These are phyloP conservation scores for Gulo gulo DNA, from an alignment of 2,113 vertebrate species.

Conservation along the genomic window DNA sequence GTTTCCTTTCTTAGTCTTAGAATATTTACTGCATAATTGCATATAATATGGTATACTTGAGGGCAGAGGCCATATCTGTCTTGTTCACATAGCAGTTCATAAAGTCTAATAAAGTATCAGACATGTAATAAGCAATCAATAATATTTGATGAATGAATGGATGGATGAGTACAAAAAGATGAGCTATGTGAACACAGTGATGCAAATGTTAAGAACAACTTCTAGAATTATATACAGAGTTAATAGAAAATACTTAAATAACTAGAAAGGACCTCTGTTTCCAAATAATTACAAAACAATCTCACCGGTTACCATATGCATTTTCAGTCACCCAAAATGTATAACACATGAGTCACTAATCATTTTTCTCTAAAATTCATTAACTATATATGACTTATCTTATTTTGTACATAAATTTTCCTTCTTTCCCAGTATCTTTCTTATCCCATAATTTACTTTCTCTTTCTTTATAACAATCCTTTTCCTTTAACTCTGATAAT, in stretches of 20 bases:
- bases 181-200: not conserved
- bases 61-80: not conserved
- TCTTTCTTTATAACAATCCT: not conserved
- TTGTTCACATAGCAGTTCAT: not conserved
- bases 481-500: not conserved
- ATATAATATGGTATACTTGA: not conserved
- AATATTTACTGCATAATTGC: not conserved
- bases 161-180: not conserved
- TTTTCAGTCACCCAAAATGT: not conserved
- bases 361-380: not conserved
- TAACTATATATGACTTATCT: not conserved
- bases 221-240: not conserved
- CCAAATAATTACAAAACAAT: not conserved
- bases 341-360: not conserved
- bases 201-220: not conserved
- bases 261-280: not conserved
- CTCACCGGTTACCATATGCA: not conserved
- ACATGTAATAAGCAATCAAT: not conserved
- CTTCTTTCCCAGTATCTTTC: not conserved
- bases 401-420: not conserved
- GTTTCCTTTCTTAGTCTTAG: not conserved
- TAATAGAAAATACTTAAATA: not conserved
- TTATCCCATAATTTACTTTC: not conserved
- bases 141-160: not conserved
- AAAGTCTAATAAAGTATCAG: not conserved